phyloP scores from a whole-genome alignment of 2,113 vertebrate species.

The Platycercus adscitus region DNA sequence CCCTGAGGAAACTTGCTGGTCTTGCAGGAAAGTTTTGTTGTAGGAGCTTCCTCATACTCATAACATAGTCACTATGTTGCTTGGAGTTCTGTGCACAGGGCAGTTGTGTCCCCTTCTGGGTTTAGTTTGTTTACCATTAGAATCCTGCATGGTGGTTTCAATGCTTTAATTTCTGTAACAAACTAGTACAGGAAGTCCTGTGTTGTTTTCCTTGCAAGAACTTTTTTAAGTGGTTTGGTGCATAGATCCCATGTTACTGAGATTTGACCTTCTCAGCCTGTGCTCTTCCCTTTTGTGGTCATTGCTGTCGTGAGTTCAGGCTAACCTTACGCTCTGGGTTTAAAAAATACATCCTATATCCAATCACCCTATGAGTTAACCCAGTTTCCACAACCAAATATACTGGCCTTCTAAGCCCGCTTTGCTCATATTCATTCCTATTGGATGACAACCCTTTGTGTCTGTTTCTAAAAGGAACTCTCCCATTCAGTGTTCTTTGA shows the following conservation, averaged over 20 bases:
- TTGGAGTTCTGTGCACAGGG: background rate
- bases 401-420: background rate
- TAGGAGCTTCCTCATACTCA: background rate
- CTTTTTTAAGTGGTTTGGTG: background rate
- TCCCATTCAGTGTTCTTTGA: background rate
- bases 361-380: background rate
- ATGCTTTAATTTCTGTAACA: background rate
- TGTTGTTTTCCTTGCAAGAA: background rate
- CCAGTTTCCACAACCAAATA: background rate
- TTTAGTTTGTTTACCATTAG: background rate
- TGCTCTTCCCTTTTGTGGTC: background rate
- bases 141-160: background rate
- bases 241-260: background rate
- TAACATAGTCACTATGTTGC: background rate
- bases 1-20: background rate
- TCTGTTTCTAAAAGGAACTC: background rate
- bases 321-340: background rate
- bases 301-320: background rate
- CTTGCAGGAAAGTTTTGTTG: background rate
- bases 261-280: background rate
- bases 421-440: background rate
- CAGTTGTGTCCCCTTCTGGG: background rate
- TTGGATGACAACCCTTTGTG: background rate
- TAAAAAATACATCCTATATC: background rate
- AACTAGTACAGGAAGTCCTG: background rate